Base-by-base conservation (phyloP, 1,140 invertebrate genomes). In the Drosophila azteca region DNA sequence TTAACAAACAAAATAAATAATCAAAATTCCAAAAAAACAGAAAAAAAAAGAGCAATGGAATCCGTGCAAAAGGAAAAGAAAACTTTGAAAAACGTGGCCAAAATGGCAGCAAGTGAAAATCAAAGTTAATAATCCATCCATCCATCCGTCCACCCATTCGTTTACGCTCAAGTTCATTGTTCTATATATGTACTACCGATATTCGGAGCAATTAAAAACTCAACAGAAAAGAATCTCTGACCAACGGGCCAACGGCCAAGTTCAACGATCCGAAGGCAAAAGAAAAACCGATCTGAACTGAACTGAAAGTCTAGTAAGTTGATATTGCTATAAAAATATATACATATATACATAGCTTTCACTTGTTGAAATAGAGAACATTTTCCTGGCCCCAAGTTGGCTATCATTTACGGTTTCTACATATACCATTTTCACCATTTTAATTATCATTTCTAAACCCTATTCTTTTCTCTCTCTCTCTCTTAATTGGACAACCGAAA, bases 101-200 rank as follows among this genome's bases (percentile, higher is more conserved):
- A 87, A 77, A 71, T 85, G 77, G 82, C 82, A 77, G 51, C 7
- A 13, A 77, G 77, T 76, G 80, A 80, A 83, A 80, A 65, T 65
- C 60, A 73, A 77, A 80, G 61, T 79, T 79, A 64, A 79, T 64
- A 70, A 79, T 50, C 50, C 35, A 60, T 20, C 17, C 29, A 49
- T 29, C 26, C 26, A 29, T 29, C 26, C 26, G n/a, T n/a, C n/a
- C n/a, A n/a, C n/a, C n/a, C n/a, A n/a, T n/a, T n/a, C n/a, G n/a
- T n/a, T n/a, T n/a, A 48, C 46, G 1, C 17, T 20, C 1, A 26
- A 58, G 77, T 57, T 65, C 52, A 50, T 66, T 73, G 69, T 83
- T 79, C 58, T 67, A 80, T 17, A 49, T 35, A 61, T 24, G 49
- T 24, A 26, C 4, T 26, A 4, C 4, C 4, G 24, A 4, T 26